Conservation (phyloP, 2,797 vertebrate genomes). For the Alfaro cultratus region DNA sequence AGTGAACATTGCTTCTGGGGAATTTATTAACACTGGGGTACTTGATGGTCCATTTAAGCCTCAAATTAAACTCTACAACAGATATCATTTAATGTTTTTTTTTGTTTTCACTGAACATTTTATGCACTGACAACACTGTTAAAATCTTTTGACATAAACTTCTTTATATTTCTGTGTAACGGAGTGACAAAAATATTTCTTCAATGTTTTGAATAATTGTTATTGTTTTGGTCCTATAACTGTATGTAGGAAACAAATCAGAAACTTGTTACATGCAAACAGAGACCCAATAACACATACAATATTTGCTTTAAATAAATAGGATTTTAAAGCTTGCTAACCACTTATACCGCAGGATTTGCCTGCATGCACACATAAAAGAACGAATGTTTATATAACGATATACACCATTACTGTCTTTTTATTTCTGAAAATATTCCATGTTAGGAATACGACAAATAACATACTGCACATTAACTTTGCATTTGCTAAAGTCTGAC, state of each 20-base stretch:
- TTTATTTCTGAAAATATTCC: neutral
- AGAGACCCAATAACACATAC: neutral
- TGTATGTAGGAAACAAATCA: constrained; percentile 11
- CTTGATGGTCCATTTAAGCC: constrained; percentile 68
- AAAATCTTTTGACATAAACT: constrained; percentile 27
- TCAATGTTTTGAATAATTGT: neutral
- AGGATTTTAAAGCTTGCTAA: constrained; percentile 1
- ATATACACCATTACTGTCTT: neutral
- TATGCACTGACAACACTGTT: constrained; percentile 27
- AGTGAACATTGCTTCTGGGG: constrained; percentile 44
- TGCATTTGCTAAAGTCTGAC: neutral
- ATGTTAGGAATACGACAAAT: neutral
- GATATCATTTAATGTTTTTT: constrained; percentile 43
- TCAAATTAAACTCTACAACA: constrained; percentile 54
- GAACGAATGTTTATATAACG: neutral
- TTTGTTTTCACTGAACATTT: constrained; percentile 32
- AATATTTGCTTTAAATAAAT: neutral
- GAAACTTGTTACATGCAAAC: neutral
- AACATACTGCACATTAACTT: neutral
- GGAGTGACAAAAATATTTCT: neutral
- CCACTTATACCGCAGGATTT: neutral
- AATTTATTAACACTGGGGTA: constrained; percentile 63
- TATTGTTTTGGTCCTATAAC: neutral
- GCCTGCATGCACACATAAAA: constrained; percentile 7
- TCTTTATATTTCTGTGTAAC: constrained; percentile 11